A percentile compares a stretch with the other conserved stretches of the same genome.
Conservation (phyloP, 2,888 invertebrate species). For the Apoda limacodes region DNA sequence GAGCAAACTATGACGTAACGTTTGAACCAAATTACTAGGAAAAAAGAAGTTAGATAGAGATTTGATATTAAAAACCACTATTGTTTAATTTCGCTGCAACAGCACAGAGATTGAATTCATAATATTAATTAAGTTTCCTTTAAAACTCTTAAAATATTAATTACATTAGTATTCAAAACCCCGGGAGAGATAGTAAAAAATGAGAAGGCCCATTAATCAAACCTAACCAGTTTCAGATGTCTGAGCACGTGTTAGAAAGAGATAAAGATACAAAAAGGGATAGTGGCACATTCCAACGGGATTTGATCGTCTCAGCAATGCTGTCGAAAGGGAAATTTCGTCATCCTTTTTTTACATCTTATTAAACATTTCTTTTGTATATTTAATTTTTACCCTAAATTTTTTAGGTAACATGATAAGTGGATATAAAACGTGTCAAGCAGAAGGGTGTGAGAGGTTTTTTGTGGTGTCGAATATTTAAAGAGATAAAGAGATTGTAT, state of each 20-base stretch:
- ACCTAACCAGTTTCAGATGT: constrained; percentile 43
- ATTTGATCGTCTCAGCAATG: constrained; percentile 36
- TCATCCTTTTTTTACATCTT: constrained; percentile 30
- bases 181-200: constrained; percentile 29
- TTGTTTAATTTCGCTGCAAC: too few species aligned
- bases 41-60: constrained; percentile 23
- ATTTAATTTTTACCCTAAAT: constrained; percentile 33
- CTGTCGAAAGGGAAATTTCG: constrained; percentile 46
- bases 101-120: too few species aligned
- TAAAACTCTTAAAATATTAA: constrained; percentile 30
- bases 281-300: constrained; percentile 46
- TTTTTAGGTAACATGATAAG: constrained; percentile 31
- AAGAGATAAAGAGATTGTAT: too few species aligned
- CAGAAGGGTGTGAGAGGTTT: constrained; percentile 31
- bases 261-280: constrained; percentile 37
- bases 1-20: constrained; percentile 51
- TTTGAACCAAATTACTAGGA: constrained; percentile 36
- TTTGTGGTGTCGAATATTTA: too few species aligned
- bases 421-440: constrained; percentile 22
- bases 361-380: constrained; percentile 35
- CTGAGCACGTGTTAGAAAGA: constrained; percentile 23
- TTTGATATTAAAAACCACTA: too few species aligned
- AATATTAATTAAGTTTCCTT: too few species aligned
- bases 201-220: constrained; percentile 50
- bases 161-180: constrained; percentile 37